These are phyloP conservation scores for Dendrocincla fuliginosa DNA, from an alignment of 2,797 vertebrate genomes.

Conservation along the genomic window DNA sequence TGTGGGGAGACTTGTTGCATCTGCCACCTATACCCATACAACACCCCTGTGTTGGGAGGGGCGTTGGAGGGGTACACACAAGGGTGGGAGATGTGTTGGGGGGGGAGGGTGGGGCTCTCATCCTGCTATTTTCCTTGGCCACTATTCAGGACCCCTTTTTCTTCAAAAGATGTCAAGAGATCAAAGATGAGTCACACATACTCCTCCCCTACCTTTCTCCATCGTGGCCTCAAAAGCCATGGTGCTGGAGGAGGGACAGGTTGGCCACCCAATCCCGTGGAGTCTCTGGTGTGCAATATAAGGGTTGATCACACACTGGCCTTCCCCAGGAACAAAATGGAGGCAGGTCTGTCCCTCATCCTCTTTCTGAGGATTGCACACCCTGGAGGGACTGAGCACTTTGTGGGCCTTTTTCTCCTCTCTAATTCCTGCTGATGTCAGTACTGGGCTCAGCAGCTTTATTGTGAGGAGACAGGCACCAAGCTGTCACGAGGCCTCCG, in stretches of 20 bases:
- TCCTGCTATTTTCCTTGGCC: not conserved
- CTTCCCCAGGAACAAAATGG: not conserved
- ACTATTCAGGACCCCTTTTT: not conserved
- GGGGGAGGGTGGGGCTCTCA: not conserved
- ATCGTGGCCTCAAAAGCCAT: not conserved
- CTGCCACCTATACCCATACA: rapidly evolving
- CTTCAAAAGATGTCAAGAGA: too few species aligned
- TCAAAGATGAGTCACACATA: not conserved
- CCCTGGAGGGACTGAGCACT: rapidly evolving
- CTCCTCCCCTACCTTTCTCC: not conserved
- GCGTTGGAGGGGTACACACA: not conserved
- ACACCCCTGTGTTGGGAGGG: not conserved
- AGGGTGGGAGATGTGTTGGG: not conserved
- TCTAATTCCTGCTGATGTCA: not conserved
- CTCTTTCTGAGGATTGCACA: not conserved
- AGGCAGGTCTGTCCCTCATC: not conserved
- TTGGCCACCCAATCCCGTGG: rapidly evolving
- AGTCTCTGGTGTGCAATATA: not conserved
- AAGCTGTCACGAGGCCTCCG: not conserved
- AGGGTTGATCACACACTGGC: not conserved
- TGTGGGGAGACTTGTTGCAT: not conserved
- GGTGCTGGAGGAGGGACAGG: not conserved
- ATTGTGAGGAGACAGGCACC: not conserved
- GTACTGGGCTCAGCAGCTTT: not conserved
- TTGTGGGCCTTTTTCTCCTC: not conserved